Percentiles rank a stretch among this genome's conserved stretches.
phyloP scores from a whole-genome alignment of 2,888 invertebrate genomes.

The Microplitis manilae region DNA sequence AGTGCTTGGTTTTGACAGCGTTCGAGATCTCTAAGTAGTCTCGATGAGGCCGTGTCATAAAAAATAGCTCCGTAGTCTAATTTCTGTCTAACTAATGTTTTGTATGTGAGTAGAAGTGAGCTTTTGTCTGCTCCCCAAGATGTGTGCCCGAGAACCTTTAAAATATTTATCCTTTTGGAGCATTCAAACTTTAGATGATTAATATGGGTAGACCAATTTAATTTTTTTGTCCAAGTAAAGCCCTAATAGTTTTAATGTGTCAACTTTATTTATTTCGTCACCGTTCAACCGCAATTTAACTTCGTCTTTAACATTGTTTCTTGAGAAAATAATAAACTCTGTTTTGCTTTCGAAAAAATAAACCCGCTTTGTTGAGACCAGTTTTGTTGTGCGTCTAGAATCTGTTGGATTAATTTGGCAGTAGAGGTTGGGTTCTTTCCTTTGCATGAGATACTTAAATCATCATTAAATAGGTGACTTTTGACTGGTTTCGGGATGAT shows the following conservation, averaged over 20 bases:
- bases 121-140: conserved; percentile 40
- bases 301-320: background rate
- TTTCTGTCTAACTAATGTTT: conserved; percentile 39
- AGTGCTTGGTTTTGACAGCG: conserved; percentile 30
- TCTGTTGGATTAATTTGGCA: conserved; percentile 27
- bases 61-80: conserved; percentile 43
- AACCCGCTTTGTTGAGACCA: conserved; percentile 22
- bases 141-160: conserved; percentile 41
- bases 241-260: conserved; percentile 25
- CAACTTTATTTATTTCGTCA: background rate
- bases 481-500: conserved; percentile 30
- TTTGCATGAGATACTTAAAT: conserved; percentile 32
- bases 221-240: conserved; percentile 28
- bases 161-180: conserved; percentile 41
- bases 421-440: conserved; percentile 38
- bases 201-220: conserved; percentile 36
- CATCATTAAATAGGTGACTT: conserved; percentile 39
- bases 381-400: conserved; percentile 5
- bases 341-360: conserved; percentile 21
- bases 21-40: conserved; percentile 25
- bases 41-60: conserved; percentile 30
- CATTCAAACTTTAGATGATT: conserved; percentile 34
- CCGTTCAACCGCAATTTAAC: background rate
- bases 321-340: conserved; percentile 2
- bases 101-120: conserved; percentile 41